Evolutionary conservation across 2,113 vertebrate genomes (phyloP).

Genomic region (Ramphastos sulfuratus): DNA sequence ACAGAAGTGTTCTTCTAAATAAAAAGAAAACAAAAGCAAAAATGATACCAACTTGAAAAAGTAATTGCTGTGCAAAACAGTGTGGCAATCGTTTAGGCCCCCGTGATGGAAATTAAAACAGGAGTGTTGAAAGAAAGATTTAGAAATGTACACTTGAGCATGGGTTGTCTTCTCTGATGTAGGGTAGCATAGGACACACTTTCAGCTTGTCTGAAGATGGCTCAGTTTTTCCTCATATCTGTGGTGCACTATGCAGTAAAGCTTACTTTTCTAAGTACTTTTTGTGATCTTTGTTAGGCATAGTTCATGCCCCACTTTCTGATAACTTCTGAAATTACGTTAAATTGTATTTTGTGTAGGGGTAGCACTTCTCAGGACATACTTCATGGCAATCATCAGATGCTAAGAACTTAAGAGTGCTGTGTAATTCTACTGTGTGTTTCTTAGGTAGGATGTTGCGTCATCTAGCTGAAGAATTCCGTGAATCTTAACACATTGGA

Average conservation of each 20-base stretch:
- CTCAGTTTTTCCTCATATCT: background rate
- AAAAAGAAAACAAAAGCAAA: background rate
- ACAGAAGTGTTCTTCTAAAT: background rate
- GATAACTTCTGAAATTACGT: background rate
- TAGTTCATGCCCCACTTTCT: background rate
- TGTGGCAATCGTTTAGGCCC: background rate
- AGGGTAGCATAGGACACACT: background rate
- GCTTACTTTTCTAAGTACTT: background rate
- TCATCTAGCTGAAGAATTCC: background rate
- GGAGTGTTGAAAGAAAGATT: background rate
- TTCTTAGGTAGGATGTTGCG: background rate
- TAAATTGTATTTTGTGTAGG: background rate
- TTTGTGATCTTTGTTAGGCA: background rate
- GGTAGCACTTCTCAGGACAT: background rate
- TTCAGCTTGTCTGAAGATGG: background rate
- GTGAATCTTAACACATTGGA: background rate
- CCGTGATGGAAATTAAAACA: background rate
- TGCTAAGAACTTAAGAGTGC: background rate
- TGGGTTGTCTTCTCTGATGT: background rate
- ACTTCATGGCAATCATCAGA: background rate
- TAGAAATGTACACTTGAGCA: background rate
- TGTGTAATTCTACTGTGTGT: background rate
- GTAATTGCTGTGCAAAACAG: background rate
- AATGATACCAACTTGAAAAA: background rate
- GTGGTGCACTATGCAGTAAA: background rate